phyloP scores from a whole-genome alignment of 2,797 vertebrate genomes.

The Pelodytes ibericus region DNA sequence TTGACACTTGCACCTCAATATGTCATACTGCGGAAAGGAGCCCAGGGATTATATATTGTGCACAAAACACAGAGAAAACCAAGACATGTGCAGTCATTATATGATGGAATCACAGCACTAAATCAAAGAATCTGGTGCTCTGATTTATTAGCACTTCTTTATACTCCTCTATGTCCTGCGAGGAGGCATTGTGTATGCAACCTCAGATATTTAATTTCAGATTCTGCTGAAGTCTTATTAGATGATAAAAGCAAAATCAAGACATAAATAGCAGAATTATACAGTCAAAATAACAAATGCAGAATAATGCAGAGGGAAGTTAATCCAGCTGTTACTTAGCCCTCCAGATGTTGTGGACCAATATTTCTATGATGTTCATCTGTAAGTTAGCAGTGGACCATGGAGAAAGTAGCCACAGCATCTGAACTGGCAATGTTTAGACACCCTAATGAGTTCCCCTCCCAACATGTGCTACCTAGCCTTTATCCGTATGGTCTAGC shows the following conservation, averaged over 20 bases:
- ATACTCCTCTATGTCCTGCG: slow-evolving; percentile 37
- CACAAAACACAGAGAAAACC: slow-evolving; percentile 42
- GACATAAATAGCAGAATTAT: slow-evolving; percentile 36
- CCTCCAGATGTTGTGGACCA: no score
- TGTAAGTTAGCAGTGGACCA: no score
- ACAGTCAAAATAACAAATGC: no score
- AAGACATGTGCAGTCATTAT: slow-evolving; percentile 46
- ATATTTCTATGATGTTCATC: no score
- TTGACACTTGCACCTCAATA: slow-evolving; percentile 47
- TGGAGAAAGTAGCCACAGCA: no score
- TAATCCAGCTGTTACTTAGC: no score
- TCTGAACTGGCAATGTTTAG: no score
- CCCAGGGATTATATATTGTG: slow-evolving; percentile 38
- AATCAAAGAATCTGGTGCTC: slow-evolving; percentile 42
- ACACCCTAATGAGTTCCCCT: no score
- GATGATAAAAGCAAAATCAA: slow-evolving; percentile 48
- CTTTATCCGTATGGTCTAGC: no score
- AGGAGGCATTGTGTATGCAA: slow-evolving; percentile 41
- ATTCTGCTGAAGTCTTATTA: slow-evolving; percentile 48
- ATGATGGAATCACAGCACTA: slow-evolving; percentile 51
- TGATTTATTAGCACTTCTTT: slow-evolving; percentile 45
- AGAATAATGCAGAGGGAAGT: no score
- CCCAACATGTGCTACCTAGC: no score
- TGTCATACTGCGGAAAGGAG: slow-evolving; percentile 44
- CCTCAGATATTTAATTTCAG: slow-evolving; percentile 50